A percentile compares a stretch with the other conserved stretches of the same genome.
These are phyloP conservation scores for Argentina silus DNA, from an alignment of 2,797 vertebrate species.

Conservation along the genomic window DNA sequence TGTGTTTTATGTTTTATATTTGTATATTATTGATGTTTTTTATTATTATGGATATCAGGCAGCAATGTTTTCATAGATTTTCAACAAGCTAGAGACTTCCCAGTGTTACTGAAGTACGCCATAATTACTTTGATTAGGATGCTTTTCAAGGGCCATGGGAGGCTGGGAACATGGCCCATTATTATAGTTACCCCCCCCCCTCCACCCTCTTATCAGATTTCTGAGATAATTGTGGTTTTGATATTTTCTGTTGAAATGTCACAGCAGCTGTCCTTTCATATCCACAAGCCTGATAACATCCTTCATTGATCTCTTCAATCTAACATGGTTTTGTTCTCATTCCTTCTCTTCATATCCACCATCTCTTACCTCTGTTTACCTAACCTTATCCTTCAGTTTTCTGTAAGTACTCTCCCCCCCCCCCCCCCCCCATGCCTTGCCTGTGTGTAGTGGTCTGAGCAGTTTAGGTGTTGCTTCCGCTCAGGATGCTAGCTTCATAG, in stretches of 20 bases:
- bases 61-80: too few species aligned
- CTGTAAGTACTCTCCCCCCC: slow-evolving; percentile 74
- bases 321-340: slow-evolving; percentile 55
- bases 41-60: too few species aligned
- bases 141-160: too few species aligned
- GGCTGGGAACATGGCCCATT: too few species aligned
- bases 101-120: too few species aligned
- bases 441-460: slow-evolving; percentile 44
- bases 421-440: slow-evolving; percentile 25
- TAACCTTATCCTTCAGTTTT: slow-evolving; percentile 76
- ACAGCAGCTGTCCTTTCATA: slow-evolving; percentile 1
- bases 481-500: neutral
- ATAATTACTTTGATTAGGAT: too few species aligned
- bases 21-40: neutral
- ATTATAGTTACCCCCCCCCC: slow-evolving; percentile 3
- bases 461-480: slow-evolving; percentile 11
- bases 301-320: slow-evolving; percentile 26
- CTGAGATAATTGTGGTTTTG: neutral
- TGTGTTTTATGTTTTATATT: slow-evolving; percentile 6
- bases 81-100: too few species aligned
- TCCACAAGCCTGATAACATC: slow-evolving; percentile 10
- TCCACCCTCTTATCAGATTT: neutral
- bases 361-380: slow-evolving; percentile 50
- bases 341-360: slow-evolving; percentile 51
- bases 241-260: neutral